Percentiles rank a stretch among this genome's conserved stretches.
phyloP scores from a whole-genome alignment of 1,140 invertebrate species.

The Tetramorium parvispinum region DNA sequence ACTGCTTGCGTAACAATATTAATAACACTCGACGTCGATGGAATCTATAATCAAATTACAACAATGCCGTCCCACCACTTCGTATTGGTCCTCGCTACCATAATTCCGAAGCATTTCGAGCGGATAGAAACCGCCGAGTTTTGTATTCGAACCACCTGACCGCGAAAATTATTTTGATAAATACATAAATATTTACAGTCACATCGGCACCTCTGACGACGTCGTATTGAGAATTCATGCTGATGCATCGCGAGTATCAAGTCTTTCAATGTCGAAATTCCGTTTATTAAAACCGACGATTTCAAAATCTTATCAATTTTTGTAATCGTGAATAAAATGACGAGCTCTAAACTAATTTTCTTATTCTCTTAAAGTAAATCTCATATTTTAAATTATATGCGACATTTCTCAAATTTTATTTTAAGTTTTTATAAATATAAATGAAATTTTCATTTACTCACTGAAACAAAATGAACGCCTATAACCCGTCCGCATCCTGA shows the following conservation, averaged over 20 bases:
- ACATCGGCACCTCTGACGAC: neutral
- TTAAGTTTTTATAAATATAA: neutral
- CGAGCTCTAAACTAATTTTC: neutral
- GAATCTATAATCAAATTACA: slow-evolving; percentile 59
- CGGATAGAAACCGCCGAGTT: slow-evolving; percentile 22
- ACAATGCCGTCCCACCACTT: slow-evolving; percentile 5
- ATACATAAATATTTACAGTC: slow-evolving; percentile 11
- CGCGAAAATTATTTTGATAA: slow-evolving; percentile 21
- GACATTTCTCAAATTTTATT: neutral
- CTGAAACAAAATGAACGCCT: neutral
- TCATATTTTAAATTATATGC: neutral
- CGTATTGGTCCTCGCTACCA: slow-evolving; percentile 1
- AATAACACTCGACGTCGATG: slow-evolving; percentile 55
- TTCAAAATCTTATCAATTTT: neutral
- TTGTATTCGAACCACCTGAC: neutral
- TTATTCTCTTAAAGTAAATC: neutral
- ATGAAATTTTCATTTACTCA: neutral
- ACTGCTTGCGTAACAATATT: slow-evolving; percentile 50
- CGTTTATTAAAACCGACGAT: neutral
- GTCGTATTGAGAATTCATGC: neutral
- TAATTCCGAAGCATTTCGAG: slow-evolving; percentile 42
- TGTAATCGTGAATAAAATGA: neutral
- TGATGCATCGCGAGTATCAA: neutral
- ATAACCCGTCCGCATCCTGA: neutral
- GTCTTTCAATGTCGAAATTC: neutral